Conservation (phyloP, 92 coral and sea anemone genomes). For the Siderastrea siderea region DNA sequence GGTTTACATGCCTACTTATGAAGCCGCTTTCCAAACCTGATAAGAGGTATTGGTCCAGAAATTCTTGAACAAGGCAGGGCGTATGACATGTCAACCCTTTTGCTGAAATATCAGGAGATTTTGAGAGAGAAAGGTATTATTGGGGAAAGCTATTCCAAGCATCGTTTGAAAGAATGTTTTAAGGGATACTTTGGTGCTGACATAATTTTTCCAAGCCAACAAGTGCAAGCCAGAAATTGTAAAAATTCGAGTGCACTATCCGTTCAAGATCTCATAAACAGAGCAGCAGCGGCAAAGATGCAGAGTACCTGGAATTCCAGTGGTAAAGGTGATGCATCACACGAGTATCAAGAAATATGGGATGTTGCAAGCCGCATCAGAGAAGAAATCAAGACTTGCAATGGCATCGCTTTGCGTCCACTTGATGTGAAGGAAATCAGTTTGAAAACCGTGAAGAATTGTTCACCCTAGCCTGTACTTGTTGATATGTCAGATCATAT, state of each 20-base stretch:
- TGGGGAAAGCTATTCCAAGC: slow-evolving; percentile 56
- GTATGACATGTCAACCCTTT: slow-evolving; percentile 59
- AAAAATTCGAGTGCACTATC: slow-evolving; percentile 53
- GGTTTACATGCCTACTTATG: slow-evolving; percentile 16
- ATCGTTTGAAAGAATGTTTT: slow-evolving; percentile 48
- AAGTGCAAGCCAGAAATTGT: slow-evolving; percentile 54
- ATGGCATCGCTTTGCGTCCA: slow-evolving; percentile 34
- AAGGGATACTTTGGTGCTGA: slow-evolving; percentile 24
- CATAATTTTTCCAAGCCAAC: slow-evolving; percentile 42
- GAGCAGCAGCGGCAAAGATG: slow-evolving; percentile 33
- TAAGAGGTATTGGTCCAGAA: background rate
- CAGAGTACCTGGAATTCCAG: background rate
- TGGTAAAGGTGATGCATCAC: background rate
- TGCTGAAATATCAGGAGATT: slow-evolving; percentile 32
- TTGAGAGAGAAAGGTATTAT: slow-evolving; percentile 39
- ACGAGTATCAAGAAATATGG: background rate
- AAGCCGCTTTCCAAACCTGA: slow-evolving; percentile 62
- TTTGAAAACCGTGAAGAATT: slow-evolving; percentile 22
- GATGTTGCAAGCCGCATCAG: slow-evolving; percentile 24
- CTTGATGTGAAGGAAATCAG: slow-evolving; percentile 24
- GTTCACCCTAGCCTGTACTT: slow-evolving; percentile 42
- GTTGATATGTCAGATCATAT: slow-evolving; percentile 33
- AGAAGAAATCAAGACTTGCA: slow-evolving; percentile 7
- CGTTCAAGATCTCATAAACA: slow-evolving; percentile 56
- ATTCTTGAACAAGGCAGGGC: slow-evolving; percentile 40